These are phyloP conservation scores for Nyleta sp. DNA, from an alignment of 2,888 invertebrate species.

Conservation along the genomic window DNA sequence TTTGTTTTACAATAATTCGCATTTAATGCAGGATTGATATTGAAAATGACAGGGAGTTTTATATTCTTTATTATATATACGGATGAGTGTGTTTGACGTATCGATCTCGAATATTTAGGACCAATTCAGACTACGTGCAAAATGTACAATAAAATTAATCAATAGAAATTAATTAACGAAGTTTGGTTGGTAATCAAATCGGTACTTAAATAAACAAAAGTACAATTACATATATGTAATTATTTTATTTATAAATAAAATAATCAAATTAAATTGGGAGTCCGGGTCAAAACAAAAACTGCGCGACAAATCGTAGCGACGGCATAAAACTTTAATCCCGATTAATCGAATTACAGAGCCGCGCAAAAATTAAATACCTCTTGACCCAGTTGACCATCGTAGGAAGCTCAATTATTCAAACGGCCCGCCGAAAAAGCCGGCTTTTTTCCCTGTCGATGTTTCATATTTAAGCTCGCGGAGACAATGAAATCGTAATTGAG, in stretches of 20 bases:
- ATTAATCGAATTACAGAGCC: no score
- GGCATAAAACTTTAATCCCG: no score
- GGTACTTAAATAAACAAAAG: no score
- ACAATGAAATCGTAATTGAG: slow-evolving; percentile 54
- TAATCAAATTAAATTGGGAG: no score
- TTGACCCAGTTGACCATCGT: slow-evolving; percentile 40
- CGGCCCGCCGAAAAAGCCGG: background rate
- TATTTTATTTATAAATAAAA: no score
- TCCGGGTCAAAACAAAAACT: no score
- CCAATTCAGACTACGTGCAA: slow-evolving; percentile 29
- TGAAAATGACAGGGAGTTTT: slow-evolving; percentile 16
- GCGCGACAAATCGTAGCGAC: no score
- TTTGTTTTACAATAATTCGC: no score
- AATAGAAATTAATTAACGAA: no score
- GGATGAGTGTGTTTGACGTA: slow-evolving; percentile 34
- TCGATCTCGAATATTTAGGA: slow-evolving; percentile 41
- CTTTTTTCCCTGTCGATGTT: slow-evolving; percentile 19
- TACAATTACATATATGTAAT: no score
- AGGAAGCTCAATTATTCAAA: slow-evolving; percentile 41
- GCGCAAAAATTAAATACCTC: background rate
- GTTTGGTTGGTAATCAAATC: no score
- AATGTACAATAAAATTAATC: slow-evolving; percentile 29
- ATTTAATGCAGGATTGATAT: slow-evolving; percentile 8
- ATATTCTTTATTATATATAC: slow-evolving; percentile 24
- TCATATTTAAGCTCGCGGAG: slow-evolving; percentile 30